Conservation (phyloP, 1,140 invertebrate species). For the Acyrthosiphon pisum region DNA sequence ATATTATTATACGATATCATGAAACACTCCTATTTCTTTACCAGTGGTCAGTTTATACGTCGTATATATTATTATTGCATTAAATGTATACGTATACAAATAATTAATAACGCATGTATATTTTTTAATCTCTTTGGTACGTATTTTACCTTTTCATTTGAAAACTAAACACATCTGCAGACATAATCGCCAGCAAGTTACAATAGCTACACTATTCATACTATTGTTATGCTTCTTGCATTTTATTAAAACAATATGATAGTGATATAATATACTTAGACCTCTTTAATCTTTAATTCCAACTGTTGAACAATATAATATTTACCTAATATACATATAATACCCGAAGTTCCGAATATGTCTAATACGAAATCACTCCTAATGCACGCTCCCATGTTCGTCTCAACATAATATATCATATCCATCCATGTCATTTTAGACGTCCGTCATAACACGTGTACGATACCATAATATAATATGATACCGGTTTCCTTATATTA, state of each 20-base stretch:
- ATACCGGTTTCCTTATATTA: background rate
- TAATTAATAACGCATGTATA: background rate
- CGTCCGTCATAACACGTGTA: background rate
- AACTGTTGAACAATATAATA: background rate
- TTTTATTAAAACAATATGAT: background rate
- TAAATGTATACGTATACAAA: background rate
- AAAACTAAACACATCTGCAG: background rate
- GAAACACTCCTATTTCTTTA: too few species aligned
- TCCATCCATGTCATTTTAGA: background rate
- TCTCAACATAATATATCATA: background rate
- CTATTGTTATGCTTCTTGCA: background rate
- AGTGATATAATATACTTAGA: background rate
- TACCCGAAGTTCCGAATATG: background rate
- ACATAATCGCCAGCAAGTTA: background rate
- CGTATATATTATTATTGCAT: too few species aligned
- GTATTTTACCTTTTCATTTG: background rate
- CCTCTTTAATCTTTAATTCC: background rate
- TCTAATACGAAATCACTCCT: background rate
- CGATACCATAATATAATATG: background rate
- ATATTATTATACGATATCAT: background rate
- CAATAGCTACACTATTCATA: background rate
- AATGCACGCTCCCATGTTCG: background rate
- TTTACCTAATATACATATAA: background rate
- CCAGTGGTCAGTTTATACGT: too few species aligned
- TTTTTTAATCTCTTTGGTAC: background rate